Base-by-base conservation (phyloP, 2,797 vertebrate genomes). In the Catamblyrhynchus diadema region DNA sequence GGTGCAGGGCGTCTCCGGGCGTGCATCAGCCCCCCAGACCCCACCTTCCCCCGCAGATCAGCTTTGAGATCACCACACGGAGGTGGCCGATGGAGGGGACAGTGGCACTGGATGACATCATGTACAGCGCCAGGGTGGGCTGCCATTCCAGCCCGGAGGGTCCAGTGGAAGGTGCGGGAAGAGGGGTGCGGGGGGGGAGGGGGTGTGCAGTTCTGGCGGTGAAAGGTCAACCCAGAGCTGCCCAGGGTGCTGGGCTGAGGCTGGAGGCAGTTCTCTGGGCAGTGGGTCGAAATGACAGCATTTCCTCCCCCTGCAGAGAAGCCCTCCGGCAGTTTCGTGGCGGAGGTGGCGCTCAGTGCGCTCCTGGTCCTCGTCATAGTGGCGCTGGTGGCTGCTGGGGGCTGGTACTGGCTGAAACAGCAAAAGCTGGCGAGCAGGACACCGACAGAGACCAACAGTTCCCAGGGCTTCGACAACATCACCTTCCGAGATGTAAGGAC, bases 31-130 rank as follows among this genome's bases (percentile, higher is more conserved):
- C 5, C 10, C 16, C 11, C 17, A 22, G 8, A 17, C 4, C 10
- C 6, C 23, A 15, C 74, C 28, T 71, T 45, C 17, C 41, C 56
- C 39, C 8, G 1, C 96, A 99, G 99, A 98, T 99, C 35, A 91
- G 98, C 78, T 98, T 99, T 82, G 98, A 99, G 90, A 98, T 98
- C 56, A 79, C 97, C 42, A 98, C 98, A 12, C 95, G 96, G 5
- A 80, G 90, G 3, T 97, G 98, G 95, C 97, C 97, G 0, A 96
- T 88, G 48, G 78, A 96, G 10, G 98, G 98, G 9, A 93, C 98
- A 2, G 75, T 99, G 4, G 98, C 98, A 4, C 95, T 99, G 86
- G 99, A 99, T 7, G 99, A 99, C 53, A 94, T 99, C 0, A 41
- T 87, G 57, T 99, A 98, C 90, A 97, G 95, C 0, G 4, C 97